A percentile compares a stretch with the other conserved stretches of the same genome.
phyloP scores from a whole-genome alignment of 2,888 invertebrate species.

The Miltochrista miniata region DNA sequence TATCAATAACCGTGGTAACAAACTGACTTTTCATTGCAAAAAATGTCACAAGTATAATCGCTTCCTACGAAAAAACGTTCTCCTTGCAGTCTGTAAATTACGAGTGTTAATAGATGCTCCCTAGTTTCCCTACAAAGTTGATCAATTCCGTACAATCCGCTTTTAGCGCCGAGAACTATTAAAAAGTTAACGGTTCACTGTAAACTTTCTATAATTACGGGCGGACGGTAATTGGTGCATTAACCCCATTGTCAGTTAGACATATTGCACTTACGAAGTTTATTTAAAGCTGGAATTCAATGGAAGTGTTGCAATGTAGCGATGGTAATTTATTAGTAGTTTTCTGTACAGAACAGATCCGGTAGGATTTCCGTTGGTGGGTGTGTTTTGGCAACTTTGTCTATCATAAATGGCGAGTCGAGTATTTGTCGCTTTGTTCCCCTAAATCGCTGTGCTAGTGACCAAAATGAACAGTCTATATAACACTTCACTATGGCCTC shows the following conservation, averaged over 20 bases:
- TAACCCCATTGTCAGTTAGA: slow-evolving; percentile 24
- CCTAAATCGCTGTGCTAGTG: no score
- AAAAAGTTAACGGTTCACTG: slow-evolving; percentile 10
- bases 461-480: no score
- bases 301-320: slow-evolving; percentile 1
- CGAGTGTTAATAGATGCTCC: no score
- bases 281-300: slow-evolving; percentile 8
- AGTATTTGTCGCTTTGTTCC: no score
- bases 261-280: slow-evolving; percentile 10
- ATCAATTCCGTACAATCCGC: not conserved
- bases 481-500: no score
- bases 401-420: not conserved
- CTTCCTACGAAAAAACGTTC: no score
- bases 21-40: no score
- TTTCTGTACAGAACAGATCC: not conserved
- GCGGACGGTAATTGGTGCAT: slow-evolving; percentile 28
- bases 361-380: not conserved
- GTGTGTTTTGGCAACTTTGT: not conserved
- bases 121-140: not conserved
- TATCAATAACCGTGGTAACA: no score
- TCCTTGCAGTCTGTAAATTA: no score
- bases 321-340: not conserved
- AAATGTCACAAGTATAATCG: no score
- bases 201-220: slow-evolving; percentile 27
- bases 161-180: slow-evolving; percentile 5